Base-by-base conservation (phyloP, 2,797 vertebrate species). In the Poecilia velifera region DNA sequence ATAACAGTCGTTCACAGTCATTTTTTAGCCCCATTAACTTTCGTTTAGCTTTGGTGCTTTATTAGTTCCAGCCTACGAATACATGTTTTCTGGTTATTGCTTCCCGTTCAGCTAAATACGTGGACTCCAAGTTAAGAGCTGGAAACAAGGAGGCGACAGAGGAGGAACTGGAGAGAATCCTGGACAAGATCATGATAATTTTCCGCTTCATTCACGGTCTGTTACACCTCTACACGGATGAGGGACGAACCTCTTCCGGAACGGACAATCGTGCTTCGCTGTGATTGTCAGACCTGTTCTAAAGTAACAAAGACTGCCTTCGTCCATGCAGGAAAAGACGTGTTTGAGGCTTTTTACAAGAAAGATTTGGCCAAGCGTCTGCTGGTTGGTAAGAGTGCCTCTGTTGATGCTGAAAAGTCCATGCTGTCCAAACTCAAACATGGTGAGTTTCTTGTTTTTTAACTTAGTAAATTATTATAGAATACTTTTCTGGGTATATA, bases 181-280 rank as follows among this genome's bases (percentile, higher is more conserved):
- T 99, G 92, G 98, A 99, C 95, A 99, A 99, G 96, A 99, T 99
- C 82, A 99, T 99, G 98, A 99, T 99, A 74, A 99, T 99, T 93
- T 99, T 99, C 95, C 97, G 98, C 91, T 99, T 99, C 92, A 99
- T 99, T 90, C 98, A 99, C 2, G 94, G 98, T 99, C 96, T 96
- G 95, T 96, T 86, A 47, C 20, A 18, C n/a, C 18, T 70, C 18
- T 31, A 3, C 41, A 5, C 64, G 14, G 45, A 49, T 45, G 36
- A 10, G 71, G 9, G 46, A 41, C 31, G 4, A 28, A 10, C 68
- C 1, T 68, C 28, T 6, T 86, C 3, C 34, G 34, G 34, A 34
- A 34, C 34, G 34, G 34, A 34, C 34, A 34, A 18, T 6, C 14
- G 6, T 53, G 34, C 84, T 84, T 43, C 39, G 36, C 46, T 41